A percentile compares a stretch with the other conserved stretches of the same genome.
These are phyloP conservation scores for Arctocebus calabarensis DNA, from an alignment of 2,797 vertebrate species.

Conservation along the genomic window DNA sequence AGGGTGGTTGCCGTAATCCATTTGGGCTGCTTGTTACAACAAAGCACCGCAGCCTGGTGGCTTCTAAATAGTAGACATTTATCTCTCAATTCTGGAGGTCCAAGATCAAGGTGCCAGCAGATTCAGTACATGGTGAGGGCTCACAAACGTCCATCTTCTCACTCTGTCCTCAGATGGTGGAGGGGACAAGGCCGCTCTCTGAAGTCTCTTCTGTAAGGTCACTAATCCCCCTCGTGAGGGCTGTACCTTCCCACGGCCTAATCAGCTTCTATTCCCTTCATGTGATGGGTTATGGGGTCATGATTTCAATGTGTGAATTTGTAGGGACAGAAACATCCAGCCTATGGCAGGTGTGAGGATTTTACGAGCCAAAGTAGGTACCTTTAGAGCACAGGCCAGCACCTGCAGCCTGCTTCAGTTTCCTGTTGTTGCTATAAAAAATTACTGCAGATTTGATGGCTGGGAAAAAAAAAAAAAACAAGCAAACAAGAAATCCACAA, in stretches of 20 bases:
- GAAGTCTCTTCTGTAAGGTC: background rate
- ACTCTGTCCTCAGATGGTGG: background rate
- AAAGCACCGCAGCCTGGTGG: too few relatives aligned
- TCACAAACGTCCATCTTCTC: background rate
- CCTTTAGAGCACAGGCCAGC: background rate
- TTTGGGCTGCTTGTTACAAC: background rate
- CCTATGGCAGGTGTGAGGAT: background rate
- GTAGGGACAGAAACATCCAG: background rate
- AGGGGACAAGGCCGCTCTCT: background rate
- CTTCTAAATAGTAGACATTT: background rate
- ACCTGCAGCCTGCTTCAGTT: background rate
- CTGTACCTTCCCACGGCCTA: too few relatives aligned
- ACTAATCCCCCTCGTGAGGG: background rate
- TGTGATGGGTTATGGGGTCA: background rate
- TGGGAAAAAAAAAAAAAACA: too few relatives aligned
- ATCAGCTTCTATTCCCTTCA: background rate
- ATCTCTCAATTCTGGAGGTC: background rate
- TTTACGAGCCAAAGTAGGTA: background rate
- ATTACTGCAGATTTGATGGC: background rate
- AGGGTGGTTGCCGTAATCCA: background rate
- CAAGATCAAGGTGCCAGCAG: background rate
- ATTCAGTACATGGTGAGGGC: background rate
- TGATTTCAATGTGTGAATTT: background rate
- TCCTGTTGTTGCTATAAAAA: background rate
- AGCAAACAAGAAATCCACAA: too few relatives aligned